Conservation (phyloP, 2,113 vertebrate species). For the Hippocampus abdominalis region DNA sequence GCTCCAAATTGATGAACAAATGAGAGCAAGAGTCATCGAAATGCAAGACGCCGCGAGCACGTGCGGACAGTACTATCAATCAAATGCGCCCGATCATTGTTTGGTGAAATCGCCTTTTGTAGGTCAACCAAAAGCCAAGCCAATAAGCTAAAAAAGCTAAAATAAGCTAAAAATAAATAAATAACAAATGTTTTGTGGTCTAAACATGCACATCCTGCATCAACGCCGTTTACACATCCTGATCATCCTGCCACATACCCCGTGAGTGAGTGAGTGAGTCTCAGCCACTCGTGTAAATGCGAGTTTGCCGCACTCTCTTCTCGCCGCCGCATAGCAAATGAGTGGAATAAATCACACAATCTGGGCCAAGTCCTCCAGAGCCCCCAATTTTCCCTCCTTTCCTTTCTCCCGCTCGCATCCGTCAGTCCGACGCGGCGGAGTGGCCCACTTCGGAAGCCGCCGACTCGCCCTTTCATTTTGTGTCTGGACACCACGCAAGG, state of each 20-base stretch:
- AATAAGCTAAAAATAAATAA: no score
- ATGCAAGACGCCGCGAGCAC: no score
- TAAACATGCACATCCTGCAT: no score
- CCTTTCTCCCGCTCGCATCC: constrained; percentile 53
- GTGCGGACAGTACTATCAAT: no score
- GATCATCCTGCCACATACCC: no score
- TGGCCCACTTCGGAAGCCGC: constrained; percentile 63
- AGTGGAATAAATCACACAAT: constrained; percentile 71
- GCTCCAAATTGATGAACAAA: background rate
- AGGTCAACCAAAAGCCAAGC: no score
- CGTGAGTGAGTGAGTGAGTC: background rate
- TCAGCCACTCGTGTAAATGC: background rate
- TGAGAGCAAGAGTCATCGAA: background rate
- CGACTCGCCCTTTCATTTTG: constrained; percentile 44
- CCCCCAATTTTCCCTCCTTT: constrained; percentile 45
- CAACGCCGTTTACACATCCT: no score
- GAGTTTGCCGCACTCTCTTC: constrained; percentile 31
- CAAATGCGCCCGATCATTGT: no score
- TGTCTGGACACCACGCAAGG: constrained; percentile 55
- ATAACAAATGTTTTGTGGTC: no score
- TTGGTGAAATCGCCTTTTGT: background rate
- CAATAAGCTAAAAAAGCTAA: no score
- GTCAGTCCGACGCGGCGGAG: constrained; percentile 42
- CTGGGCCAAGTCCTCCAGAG: constrained; percentile 69
- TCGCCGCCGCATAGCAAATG: constrained; percentile 65